These are phyloP conservation scores for Apotomis betuletana DNA, from an alignment of 2,888 invertebrate species.

Conservation along the genomic window DNA sequence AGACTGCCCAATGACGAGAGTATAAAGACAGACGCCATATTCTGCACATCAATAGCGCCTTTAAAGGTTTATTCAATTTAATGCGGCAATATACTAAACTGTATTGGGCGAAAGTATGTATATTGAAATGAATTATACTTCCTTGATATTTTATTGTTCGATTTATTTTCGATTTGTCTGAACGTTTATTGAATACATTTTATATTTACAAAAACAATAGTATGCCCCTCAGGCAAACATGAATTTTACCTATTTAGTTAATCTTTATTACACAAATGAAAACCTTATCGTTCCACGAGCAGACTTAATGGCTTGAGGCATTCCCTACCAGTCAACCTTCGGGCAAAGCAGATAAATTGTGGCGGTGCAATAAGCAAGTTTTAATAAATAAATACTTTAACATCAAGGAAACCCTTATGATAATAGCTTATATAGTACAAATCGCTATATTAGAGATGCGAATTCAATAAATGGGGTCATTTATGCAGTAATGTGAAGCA, in stretches of 20 bases:
- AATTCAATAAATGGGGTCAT: constrained; percentile 32
- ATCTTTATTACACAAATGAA: too few relatives aligned
- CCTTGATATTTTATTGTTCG: constrained; percentile 6
- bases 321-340: too few relatives aligned
- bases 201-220: too few relatives aligned
- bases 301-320: too few relatives aligned
- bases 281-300: too few relatives aligned
- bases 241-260: too few relatives aligned
- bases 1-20: background rate
- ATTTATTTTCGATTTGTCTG: background rate
- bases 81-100: constrained; percentile 26
- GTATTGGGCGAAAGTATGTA: constrained; percentile 6
- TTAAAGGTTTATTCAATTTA: constrained; percentile 43
- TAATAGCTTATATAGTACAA: too few relatives aligned
- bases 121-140: constrained; percentile 8
- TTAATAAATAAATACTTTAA: too few relatives aligned
- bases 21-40: constrained; percentile 18
- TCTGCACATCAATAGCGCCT: constrained; percentile 33
- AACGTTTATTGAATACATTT: background rate
- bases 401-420: background rate
- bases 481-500: constrained; percentile 28
- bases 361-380: too few relatives aligned
- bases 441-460: constrained; percentile 13
- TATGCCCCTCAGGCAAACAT: too few relatives aligned
- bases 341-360: too few relatives aligned